phyloP scores from a whole-genome alignment of 1,140 invertebrate genomes.

The Lucilia cuprina region DNA sequence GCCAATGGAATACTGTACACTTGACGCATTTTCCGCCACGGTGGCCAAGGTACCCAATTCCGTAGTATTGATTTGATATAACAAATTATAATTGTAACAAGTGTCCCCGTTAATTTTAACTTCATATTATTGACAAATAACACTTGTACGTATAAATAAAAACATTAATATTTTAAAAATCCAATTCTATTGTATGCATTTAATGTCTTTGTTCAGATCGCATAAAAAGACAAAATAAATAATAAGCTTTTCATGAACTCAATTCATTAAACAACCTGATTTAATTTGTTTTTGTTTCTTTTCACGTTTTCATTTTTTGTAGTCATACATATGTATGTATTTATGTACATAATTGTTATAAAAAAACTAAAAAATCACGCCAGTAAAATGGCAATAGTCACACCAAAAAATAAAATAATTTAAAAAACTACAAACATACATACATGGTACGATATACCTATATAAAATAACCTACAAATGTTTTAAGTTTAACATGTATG shows the following conservation, averaged over 20 bases:
- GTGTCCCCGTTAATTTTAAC: no score
- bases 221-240: background rate
- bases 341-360: background rate
- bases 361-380: background rate
- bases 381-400: background rate
- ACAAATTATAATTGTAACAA: no score
- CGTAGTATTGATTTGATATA: no score
- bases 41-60: no score
- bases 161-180: background rate
- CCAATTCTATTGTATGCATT: background rate
- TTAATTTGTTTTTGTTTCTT: conserved; percentile 9
- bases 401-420: background rate
- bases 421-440: no score
- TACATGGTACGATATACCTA: background rate
- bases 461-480: background rate
- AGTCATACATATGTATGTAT: background rate
- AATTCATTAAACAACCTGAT: conserved; percentile 34
- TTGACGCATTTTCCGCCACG: no score
- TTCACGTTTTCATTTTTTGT: background rate
- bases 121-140: no score
- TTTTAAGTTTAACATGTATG: background rate
- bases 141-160: no score
- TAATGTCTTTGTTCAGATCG: no score
- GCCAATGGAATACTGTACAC: no score
- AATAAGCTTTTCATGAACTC: conserved; percentile 27